Conservation (phyloP, 2,113 vertebrate species). For the Grallaria varia region DNA sequence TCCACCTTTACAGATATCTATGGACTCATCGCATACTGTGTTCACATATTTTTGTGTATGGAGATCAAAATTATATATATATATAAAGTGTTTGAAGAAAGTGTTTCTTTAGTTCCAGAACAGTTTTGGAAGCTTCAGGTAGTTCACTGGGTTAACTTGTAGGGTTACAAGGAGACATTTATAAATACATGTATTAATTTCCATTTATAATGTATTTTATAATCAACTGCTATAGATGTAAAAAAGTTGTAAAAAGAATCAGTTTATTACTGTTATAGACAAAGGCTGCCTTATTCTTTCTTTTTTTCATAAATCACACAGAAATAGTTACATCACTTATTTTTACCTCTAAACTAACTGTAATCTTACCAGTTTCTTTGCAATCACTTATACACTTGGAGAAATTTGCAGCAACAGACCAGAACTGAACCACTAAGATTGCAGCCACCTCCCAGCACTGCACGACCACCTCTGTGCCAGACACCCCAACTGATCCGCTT, state of each 20-base stretch:
- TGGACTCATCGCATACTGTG: background rate
- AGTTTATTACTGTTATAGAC: background rate
- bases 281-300: background rate
- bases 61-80: background rate
- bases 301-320: background rate
- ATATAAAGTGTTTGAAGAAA: background rate
- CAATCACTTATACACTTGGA: background rate
- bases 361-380: background rate
- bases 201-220: background rate
- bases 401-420: background rate
- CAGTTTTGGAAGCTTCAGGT: slow-evolving; percentile 11
- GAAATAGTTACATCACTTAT: background rate
- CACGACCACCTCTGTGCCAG: background rate
- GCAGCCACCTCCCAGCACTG: fast-evolving
- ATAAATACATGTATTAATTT: background rate
- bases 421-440: background rate
- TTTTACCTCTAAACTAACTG: background rate
- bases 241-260: background rate
- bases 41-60: background rate
- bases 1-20: background rate
- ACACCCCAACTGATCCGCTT: background rate
- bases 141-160: slow-evolving; percentile 6
- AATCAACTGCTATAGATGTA: background rate
- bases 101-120: background rate
- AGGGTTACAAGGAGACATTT: background rate